Base-by-base conservation (phyloP, 2,113 vertebrate genomes). In the Eublepharis macularius region DNA sequence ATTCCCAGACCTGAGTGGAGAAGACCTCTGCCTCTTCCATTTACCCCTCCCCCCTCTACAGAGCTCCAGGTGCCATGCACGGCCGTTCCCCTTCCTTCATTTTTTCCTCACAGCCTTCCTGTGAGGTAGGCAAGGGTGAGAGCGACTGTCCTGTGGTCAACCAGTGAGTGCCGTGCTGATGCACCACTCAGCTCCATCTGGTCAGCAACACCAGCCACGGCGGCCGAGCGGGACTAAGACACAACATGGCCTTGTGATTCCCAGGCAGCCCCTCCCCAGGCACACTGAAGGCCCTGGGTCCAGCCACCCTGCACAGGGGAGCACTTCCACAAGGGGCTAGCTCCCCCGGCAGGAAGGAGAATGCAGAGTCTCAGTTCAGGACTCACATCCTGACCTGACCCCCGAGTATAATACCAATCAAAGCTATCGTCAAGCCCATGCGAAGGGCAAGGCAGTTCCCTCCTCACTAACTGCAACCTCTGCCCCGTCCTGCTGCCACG, bases 181-280 rank as follows among this genome's bases (percentile, higher is more conserved):
- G 49, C 49, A 51, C 49, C 49, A 9, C 14, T 13, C 49, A 13
- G 49, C 49, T 10, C 2, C 47, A 60, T 11, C 0, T 0, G 82
- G 84, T 79, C 36, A 84, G 72, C 74, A 60, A 76, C 81, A 85
- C 80, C 78, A 63, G 51, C 80, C 90, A 65, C 82, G 57, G n/a
- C 63, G 12, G 65, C 75, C 90, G 87, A 32, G 83, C 49, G 78
- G 32, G 89, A 88, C 0, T 73, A 47, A 24, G 76, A n/a, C 78
- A 88, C 92, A 84, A 60, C 76, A 70, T 85, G 36, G n/a, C 68
- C 91, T 68, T 82, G 80, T 88, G 89, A 34, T 13, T 51, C 81
- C 88, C 73, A 29, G 85, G 89, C 81, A 41, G 12, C 43, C 36
- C 45, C 19, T 75, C 87, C 85, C 32, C 16, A 47, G 17, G 83